Percentiles rank a stretch among this genome's conserved stretches.
Evolutionary conservation across 2,797 vertebrate genomes (phyloP).

Genomic region (Pseudocheirus occidentalis): DNA sequence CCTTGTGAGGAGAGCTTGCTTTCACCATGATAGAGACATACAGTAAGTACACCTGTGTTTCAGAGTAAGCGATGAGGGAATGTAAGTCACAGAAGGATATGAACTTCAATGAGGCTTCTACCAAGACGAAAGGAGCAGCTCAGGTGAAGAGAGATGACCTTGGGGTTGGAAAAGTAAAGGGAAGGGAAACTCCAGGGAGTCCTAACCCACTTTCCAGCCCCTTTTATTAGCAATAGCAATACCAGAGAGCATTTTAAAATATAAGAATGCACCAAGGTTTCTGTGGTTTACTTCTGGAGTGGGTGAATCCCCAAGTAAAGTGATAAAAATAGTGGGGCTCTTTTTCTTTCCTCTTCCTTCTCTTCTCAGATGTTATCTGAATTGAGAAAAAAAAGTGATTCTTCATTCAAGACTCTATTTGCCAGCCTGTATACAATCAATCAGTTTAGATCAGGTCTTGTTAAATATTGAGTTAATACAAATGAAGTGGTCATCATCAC

Average conservation of each 20-base stretch:
- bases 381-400: constrained; percentile 16
- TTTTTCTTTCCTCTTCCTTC: not conserved
- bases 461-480: not conserved
- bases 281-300: not conserved
- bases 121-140: not conserved
- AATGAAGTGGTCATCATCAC: not conserved
- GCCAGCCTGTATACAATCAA: not conserved
- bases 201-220: not conserved
- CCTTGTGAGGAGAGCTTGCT: not conserved
- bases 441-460: not conserved
- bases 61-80: not conserved
- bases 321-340: not conserved
- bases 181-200: not conserved
- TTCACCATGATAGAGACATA: not conserved
- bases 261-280: not conserved
- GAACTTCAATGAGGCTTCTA: not conserved
- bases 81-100: not conserved
- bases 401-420: not conserved
- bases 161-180: not conserved
- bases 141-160: not conserved
- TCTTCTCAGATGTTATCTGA: not conserved
- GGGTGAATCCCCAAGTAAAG: not conserved
- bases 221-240: not conserved
- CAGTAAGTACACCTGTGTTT: not conserved
- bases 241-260: not conserved